phyloP scores from a whole-genome alignment of 2,888 invertebrate species.

The Siphonodentalium dalli region DNA sequence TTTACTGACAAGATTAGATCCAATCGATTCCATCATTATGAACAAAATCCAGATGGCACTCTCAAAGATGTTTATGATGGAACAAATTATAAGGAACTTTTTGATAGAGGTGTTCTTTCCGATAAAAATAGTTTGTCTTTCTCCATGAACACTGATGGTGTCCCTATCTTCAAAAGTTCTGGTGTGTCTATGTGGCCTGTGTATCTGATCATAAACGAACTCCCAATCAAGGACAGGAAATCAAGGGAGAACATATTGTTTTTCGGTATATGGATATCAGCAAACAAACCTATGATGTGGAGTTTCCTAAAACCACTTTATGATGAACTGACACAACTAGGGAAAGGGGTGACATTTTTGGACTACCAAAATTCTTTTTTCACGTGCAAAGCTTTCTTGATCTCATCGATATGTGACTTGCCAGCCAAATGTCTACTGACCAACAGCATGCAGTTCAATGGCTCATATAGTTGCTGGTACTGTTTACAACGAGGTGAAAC shows the following conservation, averaged over 20 bases:
- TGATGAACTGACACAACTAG: neutral
- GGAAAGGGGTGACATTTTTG: neutral
- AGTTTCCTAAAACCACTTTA: constrained; percentile 10
- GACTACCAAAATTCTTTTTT: neutral
- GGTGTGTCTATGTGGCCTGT: constrained; percentile 8
- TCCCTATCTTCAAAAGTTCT: constrained; percentile 7
- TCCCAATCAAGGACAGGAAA: constrained; percentile 5
- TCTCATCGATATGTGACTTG: constrained; percentile 9
- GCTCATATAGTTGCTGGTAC: constrained; percentile 18
- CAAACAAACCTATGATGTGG: constrained; percentile 10
- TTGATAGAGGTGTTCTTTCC: neutral
- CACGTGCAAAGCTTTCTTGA: neutral
- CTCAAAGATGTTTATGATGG: constrained; percentile 8
- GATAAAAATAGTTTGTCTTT: constrained; percentile 4
- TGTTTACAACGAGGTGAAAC: constrained; percentile 10
- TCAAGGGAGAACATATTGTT: constrained; percentile 4
- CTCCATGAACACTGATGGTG: constrained; percentile 8
- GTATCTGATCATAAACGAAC: constrained; percentile 6
- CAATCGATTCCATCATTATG: constrained; percentile 4
- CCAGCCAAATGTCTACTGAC: too few relatives aligned
- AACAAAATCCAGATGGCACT: neutral
- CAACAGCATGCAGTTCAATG: too few relatives aligned
- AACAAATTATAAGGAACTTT: neutral
- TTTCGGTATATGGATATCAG: constrained; percentile 7
- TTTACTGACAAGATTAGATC: constrained; percentile 5